Conservation (phyloP, 2,888 invertebrate species). For the Cloeon dipterum region DNA sequence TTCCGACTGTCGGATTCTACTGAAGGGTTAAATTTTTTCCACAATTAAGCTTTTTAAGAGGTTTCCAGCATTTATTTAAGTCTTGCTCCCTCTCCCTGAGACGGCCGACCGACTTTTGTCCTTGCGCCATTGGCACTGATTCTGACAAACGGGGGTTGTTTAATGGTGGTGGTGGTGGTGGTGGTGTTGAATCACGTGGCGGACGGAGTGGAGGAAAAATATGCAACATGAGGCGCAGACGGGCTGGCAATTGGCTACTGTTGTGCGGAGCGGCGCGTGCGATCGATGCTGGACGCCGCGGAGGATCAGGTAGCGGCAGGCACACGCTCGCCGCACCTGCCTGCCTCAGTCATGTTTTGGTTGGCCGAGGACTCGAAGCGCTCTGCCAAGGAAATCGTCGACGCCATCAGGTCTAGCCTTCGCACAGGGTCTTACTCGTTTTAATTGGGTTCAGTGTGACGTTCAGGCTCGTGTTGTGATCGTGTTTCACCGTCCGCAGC, state of each 20-base stretch:
- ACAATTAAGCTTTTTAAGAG: no score
- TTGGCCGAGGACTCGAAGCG: constrained; percentile 31
- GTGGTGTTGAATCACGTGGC: neutral
- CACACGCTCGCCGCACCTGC: neutral
- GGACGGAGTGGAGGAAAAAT: no score
- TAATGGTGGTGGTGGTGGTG: neutral
- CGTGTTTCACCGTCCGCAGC: no score
- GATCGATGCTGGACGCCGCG: neutral
- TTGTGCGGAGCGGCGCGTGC: neutral
- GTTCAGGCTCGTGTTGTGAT: no score
- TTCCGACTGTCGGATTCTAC: no score
- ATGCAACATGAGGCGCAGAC: neutral
- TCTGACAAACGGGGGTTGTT: neutral
- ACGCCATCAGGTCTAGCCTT: constrained; percentile 16
- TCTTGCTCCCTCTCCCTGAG: no score
- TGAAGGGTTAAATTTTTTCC: no score
- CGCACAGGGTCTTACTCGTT: no score
- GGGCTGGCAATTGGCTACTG: neutral
- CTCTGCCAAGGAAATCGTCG: constrained; percentile 24
- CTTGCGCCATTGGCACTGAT: neutral
- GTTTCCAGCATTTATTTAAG: no score
- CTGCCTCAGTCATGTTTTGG: constrained; percentile 29
- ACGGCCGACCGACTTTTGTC: no score
- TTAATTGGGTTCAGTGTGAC: no score
- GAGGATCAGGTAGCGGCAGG: neutral